phyloP scores from a whole-genome alignment of 1,140 invertebrate genomes.

The Asobara japonica region DNA sequence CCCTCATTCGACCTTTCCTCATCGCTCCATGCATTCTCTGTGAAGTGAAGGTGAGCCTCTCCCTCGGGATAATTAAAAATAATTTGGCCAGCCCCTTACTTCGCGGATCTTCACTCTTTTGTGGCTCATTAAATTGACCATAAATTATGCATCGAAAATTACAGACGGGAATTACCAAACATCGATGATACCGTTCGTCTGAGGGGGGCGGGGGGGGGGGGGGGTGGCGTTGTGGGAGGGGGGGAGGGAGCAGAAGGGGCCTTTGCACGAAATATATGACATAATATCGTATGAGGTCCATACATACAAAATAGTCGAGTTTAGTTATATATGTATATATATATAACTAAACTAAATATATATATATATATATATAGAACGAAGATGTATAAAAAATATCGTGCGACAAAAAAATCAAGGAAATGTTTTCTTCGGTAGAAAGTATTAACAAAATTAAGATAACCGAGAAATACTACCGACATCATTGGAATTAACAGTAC shows the following conservation, averaged over 20 bases:
- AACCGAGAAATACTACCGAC: too few species aligned
- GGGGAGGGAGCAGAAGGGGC: conserved; percentile 52
- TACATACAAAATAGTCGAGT: too few species aligned
- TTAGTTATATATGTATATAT: too few species aligned
- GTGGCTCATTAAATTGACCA: conserved; percentile 64
- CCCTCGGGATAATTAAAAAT: conserved; percentile 65
- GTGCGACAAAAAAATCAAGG: too few species aligned
- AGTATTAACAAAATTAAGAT: too few species aligned
- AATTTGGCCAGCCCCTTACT: conserved; percentile 54
- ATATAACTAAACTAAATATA: too few species aligned
- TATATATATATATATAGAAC: too few species aligned
- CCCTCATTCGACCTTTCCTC: not conserved
- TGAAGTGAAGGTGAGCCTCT: conserved; percentile 26
- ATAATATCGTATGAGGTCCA: too few species aligned
- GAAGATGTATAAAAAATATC: too few species aligned
- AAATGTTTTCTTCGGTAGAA: too few species aligned
- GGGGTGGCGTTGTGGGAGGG: not conserved
- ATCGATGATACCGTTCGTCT: conserved; percentile 44
- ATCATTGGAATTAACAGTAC: too few species aligned
- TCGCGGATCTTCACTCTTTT: conserved; percentile 26
- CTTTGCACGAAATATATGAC: too few species aligned
- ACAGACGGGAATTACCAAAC: conserved; percentile 56
- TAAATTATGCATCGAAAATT: conserved; percentile 69
- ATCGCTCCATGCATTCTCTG: not conserved
- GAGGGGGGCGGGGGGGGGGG: conserved; percentile 14